Percentiles rank a stretch among this genome's conserved stretches.
phyloP scores from a whole-genome alignment of 2,113 vertebrate genomes.

The Cochlearius cochlearius region DNA sequence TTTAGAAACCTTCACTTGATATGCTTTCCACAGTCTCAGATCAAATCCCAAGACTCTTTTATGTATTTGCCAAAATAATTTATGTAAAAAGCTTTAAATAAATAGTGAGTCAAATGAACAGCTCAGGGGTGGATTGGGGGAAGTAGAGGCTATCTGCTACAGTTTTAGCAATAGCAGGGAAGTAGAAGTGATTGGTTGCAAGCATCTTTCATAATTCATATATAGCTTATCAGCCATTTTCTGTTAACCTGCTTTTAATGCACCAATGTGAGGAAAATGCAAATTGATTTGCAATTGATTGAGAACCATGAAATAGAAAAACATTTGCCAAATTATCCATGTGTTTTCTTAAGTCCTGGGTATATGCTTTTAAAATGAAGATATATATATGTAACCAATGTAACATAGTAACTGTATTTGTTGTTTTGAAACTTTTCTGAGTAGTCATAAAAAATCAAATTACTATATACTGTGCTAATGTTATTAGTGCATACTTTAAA shows the following conservation, averaged over 20 bases:
- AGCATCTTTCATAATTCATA: not conserved
- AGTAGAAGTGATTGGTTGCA: not conserved
- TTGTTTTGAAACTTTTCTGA: not conserved
- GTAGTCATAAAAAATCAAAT: not conserved
- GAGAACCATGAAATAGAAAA: not conserved
- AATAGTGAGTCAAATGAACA: not conserved
- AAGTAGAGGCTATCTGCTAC: not conserved
- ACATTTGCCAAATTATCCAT: not conserved
- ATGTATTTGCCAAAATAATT: not conserved
- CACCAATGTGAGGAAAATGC: not conserved
- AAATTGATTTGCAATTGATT: not conserved
- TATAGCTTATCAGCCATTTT: not conserved
- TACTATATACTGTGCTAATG: not conserved
- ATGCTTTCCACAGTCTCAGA: not conserved
- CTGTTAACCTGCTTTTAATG: not conserved
- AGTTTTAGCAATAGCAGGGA: not conserved
- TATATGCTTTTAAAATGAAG: not conserved
- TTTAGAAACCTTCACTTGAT: not conserved
- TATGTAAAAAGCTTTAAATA: not conserved
- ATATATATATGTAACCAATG: not conserved
- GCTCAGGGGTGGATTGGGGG: not conserved
- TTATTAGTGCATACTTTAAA: not conserved
- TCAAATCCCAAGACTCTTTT: not conserved
- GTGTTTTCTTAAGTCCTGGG: not conserved
- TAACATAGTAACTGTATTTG: not conserved